Base-by-base conservation (phyloP, 2,797 vertebrate species). In the Sebastes minor region DNA sequence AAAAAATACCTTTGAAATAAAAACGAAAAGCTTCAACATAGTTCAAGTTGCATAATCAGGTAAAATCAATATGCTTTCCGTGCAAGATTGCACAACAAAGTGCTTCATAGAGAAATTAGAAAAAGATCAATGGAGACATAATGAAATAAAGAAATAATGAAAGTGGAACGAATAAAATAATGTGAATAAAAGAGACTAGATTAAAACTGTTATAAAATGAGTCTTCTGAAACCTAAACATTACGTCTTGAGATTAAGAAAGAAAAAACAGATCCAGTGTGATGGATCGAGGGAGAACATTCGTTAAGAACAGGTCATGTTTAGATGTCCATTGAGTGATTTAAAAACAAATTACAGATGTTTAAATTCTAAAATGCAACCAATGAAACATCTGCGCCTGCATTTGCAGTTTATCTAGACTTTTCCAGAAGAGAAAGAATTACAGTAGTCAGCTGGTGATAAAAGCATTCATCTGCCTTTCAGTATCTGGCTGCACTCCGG, bases 391-490 rank as follows among this genome's bases (percentile, higher is more conserved):
- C 75, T 83, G 79, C 30, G 53, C 63, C 65, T 80, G 69, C 71
- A 25, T 57, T 57, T 38, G 61, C 70, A 63, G 35, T 62, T 72
- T 60, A 49, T 77, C 30, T 63, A 16, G 38, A 42, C 23, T 38
- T 69, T 74, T 85, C 35, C 62, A 78, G 77, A 84, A 32, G 71
- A 64, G 35, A 76, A 38, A 71, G 57, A 80, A 71, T 72, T 70
- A 71, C 78, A 80, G 49, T 52, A 52, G 49, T 52, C 49, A 52
- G 80, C 82, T 76, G 67, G 60, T 76, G 82, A 89, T 91, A 81
- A 87, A 91, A 89, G 81, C 78, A 46, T 67, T 70, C 61, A 28
- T 86, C 74, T 86, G 76, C 63, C 73, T 85, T 57, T 85, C 81
- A 79, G 82, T 76, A 53, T 82, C 80, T 85, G 86, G 83, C 77